Base-by-base conservation (phyloP, 2,797 vertebrate species). In the Numenius phaeopus region DNA sequence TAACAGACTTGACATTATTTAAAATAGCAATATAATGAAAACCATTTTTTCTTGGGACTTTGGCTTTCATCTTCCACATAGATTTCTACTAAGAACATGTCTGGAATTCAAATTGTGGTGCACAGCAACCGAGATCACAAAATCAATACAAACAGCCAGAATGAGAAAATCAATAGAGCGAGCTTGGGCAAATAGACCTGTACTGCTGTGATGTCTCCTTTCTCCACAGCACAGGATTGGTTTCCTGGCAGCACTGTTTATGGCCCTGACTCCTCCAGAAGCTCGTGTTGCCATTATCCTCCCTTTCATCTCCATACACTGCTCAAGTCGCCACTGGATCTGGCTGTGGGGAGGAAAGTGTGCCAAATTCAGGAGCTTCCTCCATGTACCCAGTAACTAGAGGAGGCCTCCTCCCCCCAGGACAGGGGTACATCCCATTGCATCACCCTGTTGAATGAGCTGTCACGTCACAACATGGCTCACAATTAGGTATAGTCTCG, bases 111-210 rank as follows among this genome's bases (percentile, higher is more conserved):
- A 79, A 89, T 87, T 76, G 57, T 57, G 50, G 27, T 59, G 69
- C 82, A 58, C 66, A 72, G 80, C 83, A 94, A 85, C 50, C 77
- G 54, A 90, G 69, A 91, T 94, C 84, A 89, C 90, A 94, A 94
- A 97, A 96, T 92, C 90, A 86, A 92, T 92, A 86, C 37, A 80
- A 89, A 64, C 40, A 61, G 49, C 34, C 67, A 59, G 61, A 96
- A 85, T 47, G 72, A 92, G 87, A 94, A 95, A 95, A 91, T 94
- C 87, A 71, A 89, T 95, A 91, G 30, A 87, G 59, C 0, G 0
- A 92, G 64, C 61, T 46, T 75, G 64, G 72, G 72, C 79, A 95
- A 91, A 91, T 73, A 95, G 90, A 92, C 50, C 69, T 39, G 32
- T 79, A 77, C 40, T 87, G 69, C 78, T 72, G 34, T 90, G 90